A percentile compares a stretch with the other conserved stretches of the same genome.
These are phyloP conservation scores for Operophtera brumata DNA, from an alignment of 2,888 invertebrate genomes.

Conservation along the genomic window DNA sequence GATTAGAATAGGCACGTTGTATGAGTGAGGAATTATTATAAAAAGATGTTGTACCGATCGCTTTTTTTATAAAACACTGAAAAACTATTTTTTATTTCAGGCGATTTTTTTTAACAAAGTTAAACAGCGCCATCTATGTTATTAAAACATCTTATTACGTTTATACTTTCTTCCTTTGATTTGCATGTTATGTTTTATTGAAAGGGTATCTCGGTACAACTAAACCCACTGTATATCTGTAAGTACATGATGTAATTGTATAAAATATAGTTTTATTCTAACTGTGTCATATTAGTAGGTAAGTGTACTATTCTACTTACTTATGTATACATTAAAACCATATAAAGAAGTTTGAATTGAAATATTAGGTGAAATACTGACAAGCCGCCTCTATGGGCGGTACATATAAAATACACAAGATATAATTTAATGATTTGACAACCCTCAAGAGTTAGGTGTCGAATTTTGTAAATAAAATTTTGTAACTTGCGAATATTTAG, in stretches of 20 bases:
- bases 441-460: slow-evolving; percentile 50
- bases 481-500: slow-evolving; percentile 69
- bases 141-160: slow-evolving; percentile 16
- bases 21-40: slow-evolving; percentile 61
- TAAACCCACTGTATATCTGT: slow-evolving; percentile 70
- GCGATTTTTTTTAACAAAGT: slow-evolving; percentile 24
- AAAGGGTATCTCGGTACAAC: slow-evolving; percentile 53
- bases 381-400: slow-evolving; percentile 12
- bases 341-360: slow-evolving; percentile 67
- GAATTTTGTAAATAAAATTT: slow-evolving; percentile 70
- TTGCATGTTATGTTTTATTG: slow-evolving; percentile 29
- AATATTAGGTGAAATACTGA: slow-evolving; percentile 71
- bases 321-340: slow-evolving; percentile 70
- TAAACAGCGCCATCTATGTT: slow-evolving; percentile 35
- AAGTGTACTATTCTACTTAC: slow-evolving; percentile 79
- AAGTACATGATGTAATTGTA: slow-evolving; percentile 75
- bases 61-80: slow-evolving; percentile 37
- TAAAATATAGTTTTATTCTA: slow-evolving; percentile 74
- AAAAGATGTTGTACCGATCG: slow-evolving; percentile 46
- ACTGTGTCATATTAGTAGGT: slow-evolving; percentile 78
- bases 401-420: slow-evolving; percentile 39
- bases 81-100: slow-evolving; percentile 19
- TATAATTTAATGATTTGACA: slow-evolving; percentile 48
- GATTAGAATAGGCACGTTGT: slow-evolving; percentile 71
- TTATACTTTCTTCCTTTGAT: slow-evolving; percentile 12